Base-by-base conservation (phyloP, 2,888 invertebrate species). In the Amphipyra berbera region DNA sequence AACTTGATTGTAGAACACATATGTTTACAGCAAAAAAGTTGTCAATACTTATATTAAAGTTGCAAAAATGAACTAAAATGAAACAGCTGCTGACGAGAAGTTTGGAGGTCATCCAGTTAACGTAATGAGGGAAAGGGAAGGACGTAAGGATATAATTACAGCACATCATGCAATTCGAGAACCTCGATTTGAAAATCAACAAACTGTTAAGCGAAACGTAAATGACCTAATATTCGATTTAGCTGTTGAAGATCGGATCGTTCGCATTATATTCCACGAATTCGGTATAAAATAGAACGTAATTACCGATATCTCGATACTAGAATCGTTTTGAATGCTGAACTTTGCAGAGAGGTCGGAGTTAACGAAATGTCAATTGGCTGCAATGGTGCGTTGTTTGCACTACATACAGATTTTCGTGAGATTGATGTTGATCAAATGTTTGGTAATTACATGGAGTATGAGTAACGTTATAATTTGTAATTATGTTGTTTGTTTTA, bases 261-360 rank as follows among this genome's bases (percentile, higher is more conserved):
- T 66, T 68, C 52, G 14, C 70, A 79, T 76, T 75, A 79, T 81
- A 71, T 73, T 84, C 72, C 80, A 85, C 76, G 83, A 87, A 86
- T 75, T 82, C 21, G 57, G 64, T 80, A 83, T 87, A 84, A 84
- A 87, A 72, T 76, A 45, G 45, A 77, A 76, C 69, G 79, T 81
- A 82, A 85, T 85, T 82, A 82, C 69, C 68, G 68, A 81, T 73
- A 78, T 79, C 75, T 74, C 68, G 81, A 85, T 85, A 78, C 67
- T 72, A 73, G 76, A 75, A 78, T 78, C 59, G 61, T 59, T 76
- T 78, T 85, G 64, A 70, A 75, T 61, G 70, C 42, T 81, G 85
- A 88, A 86, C 86, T 88, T 86, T 85, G 68, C 58, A 67, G 61
- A 70, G 79, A 87, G 85, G 84, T 84, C 82, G 80, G 54, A 83